Evolutionary conservation across 1,140 invertebrate species (phyloP), one percentile per base, ranked within the genome.

Genomic region (Lordiphosa mommai): DNA sequence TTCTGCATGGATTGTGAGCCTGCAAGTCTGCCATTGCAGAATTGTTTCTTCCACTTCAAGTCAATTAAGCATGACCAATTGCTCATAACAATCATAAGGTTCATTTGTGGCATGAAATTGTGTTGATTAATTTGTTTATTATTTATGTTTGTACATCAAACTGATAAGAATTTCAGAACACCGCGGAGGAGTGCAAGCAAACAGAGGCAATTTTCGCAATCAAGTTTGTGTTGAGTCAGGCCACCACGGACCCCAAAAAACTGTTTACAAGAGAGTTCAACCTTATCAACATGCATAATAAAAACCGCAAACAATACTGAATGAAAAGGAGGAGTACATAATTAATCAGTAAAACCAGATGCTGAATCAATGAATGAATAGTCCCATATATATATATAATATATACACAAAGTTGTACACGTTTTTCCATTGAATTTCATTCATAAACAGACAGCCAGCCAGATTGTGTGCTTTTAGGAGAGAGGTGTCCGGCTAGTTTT

Each of bases 341-440:
- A 47, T 77, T 70, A 70, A 36, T 43, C 37, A 55, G 51, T 6
- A 30, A 33, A 50, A 43, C 44, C 71, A 70, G 56, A 82, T 77
- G 73, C 52, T 70, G 30, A 16, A 52, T 52, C 13, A 27, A 50
- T 50, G 48, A 51, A 56, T 67, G 64, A 67, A 64, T 55, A 27
- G 23, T 29, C 53, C 38, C 10, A 34, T 34, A 34, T 12, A 34
- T 34, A 34, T 12, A 34, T 12, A 34, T 12, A 13, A 5, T 4
- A 12, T 12, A 16, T 38, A 38, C 16, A 47, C 27, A 32, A 12
- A 10, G 30, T 14, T 7, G 44, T 37, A 57, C 34, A 60, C 40
- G 13, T 16, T 57, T 79, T 73, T 69, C 70, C 65, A 82, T 61
- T 74, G 76, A 79, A 82, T 40, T 13, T 13, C 9, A 8, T 6